These are phyloP conservation scores for Nettapus auritus DNA, from an alignment of 2,113 vertebrate genomes.

Conservation along the genomic window DNA sequence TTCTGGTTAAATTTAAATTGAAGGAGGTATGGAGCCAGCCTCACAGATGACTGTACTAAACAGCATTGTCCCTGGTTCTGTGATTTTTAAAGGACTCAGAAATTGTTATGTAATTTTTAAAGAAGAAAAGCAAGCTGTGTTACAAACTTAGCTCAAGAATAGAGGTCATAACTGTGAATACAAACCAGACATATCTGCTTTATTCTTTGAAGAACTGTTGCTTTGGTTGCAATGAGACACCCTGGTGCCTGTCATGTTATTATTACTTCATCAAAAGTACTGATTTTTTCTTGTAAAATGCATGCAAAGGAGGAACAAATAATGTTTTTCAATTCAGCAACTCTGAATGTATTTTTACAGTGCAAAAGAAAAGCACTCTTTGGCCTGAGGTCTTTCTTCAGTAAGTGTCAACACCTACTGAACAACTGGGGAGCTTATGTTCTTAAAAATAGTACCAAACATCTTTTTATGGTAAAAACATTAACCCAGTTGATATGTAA, in stretches of 20 bases:
- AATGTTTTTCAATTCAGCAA: neutral
- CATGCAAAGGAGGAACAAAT: neutral
- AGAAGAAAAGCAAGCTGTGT: neutral
- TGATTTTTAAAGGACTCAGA: neutral
- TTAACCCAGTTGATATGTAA: neutral
- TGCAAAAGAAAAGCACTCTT: neutral
- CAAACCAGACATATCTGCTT: neutral
- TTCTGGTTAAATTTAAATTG: neutral
- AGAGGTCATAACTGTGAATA: neutral
- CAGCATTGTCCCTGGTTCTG: accelerated
- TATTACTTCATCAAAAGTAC: neutral
- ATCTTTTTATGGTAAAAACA: neutral
- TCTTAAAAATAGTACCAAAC: neutral
- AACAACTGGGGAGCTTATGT: neutral
- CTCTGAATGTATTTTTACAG: neutral
- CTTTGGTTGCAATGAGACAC: neutral
- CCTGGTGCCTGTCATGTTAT: neutral
- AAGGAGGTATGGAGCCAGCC: neutral
- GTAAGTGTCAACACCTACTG: neutral
- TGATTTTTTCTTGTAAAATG: neutral
- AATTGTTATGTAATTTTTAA: neutral
- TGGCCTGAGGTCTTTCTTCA: neutral
- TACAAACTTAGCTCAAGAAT: neutral
- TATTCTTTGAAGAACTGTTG: neutral
- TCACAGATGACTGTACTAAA: accelerated